Evolutionary conservation across 2,113 vertebrate species (phyloP).

Genomic region (Alexandromys fortis): DNA sequence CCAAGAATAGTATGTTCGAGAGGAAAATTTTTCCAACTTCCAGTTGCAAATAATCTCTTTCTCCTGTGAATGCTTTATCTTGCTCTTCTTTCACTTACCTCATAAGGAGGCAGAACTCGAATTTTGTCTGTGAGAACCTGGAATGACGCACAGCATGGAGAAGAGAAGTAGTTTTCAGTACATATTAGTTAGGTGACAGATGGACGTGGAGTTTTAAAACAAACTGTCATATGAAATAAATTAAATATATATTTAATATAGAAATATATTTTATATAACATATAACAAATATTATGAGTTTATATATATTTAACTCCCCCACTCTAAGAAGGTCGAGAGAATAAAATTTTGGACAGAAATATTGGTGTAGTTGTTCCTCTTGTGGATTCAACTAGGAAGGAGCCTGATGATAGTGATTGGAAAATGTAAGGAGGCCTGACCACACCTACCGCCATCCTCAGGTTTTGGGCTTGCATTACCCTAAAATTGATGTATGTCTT

Average conservation of each 20-base stretch:
- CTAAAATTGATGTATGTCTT: neutral
- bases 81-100: neutral
- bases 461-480: neutral
- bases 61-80: neutral
- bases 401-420: neutral
- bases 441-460: neutral
- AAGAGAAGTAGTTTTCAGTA: neutral
- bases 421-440: neutral
- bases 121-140: neutral
- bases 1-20: neutral
- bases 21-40: neutral
- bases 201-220: conserved; percentile 10
- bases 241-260: neutral
- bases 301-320: too few relatives aligned
- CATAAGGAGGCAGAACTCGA: neutral
- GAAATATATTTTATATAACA: too few relatives aligned
- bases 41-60: neutral
- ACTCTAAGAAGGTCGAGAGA: neutral
- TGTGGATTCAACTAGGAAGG: neutral
- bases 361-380: neutral
- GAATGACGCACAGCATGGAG: neutral
- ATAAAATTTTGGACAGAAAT: neutral
- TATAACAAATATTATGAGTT: too few relatives aligned
- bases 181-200: neutral
- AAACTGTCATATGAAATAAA: neutral